phyloP scores from a whole-genome alignment of 2,113 vertebrate species.

The Myotis brandtii region DNA sequence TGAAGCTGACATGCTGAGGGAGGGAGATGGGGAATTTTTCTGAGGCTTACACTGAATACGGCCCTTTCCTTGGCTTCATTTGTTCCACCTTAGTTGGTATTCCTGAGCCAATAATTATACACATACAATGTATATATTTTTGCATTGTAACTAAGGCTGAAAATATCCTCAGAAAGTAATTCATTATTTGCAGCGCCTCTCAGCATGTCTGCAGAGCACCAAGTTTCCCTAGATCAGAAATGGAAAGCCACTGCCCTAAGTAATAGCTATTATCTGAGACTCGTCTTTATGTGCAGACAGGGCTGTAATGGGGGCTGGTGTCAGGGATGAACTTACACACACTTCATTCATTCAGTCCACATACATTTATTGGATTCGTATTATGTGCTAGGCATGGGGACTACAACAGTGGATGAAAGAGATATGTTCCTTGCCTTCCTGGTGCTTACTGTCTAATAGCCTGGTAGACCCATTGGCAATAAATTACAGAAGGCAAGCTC shows the following conservation, averaged over 20 bases:
- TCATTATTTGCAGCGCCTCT: background rate
- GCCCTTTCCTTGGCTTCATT: constrained; percentile 25
- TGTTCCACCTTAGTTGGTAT: background rate
- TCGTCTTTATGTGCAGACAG: background rate
- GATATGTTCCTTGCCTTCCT: background rate
- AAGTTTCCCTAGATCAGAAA: background rate
- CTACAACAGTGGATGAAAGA: background rate
- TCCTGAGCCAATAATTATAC: background rate
- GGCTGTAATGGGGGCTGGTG: background rate
- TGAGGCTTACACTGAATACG: background rate
- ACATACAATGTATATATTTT: background rate
- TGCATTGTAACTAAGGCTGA: background rate
- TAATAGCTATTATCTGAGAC: background rate
- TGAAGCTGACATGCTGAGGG: background rate
- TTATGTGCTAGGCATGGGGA: background rate
- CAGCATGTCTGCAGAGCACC: background rate
- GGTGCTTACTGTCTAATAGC: background rate
- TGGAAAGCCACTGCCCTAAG: background rate
- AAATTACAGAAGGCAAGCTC: background rate
- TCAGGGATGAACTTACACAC: background rate
- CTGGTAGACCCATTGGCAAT: background rate
- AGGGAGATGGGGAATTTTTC: background rate
- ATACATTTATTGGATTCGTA: background rate
- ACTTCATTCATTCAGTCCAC: background rate
- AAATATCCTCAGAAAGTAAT: constrained; percentile 14